A percentile compares a stretch with the other conserved stretches of the same genome.
phyloP scores from a whole-genome alignment of 2,888 invertebrate species.

The Melieria picta region DNA sequence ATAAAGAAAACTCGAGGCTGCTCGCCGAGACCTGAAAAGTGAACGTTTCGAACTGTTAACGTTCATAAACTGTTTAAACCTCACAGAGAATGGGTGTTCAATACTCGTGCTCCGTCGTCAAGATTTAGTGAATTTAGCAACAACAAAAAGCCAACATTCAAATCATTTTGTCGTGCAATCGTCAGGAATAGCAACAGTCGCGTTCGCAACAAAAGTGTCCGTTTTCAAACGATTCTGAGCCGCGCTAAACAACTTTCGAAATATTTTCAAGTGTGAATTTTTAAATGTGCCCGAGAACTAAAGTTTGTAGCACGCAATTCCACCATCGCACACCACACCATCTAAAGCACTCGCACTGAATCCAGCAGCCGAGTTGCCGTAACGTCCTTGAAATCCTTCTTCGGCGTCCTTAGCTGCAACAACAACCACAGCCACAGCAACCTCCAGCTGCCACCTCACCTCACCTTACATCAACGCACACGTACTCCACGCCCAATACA shows the following conservation, averaged over 20 bases:
- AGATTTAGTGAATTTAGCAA: background rate
- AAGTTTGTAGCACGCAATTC: too few relatives aligned
- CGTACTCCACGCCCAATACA: too few relatives aligned
- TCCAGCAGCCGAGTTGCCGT: background rate
- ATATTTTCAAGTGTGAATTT: too few relatives aligned
- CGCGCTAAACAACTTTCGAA: too few relatives aligned
- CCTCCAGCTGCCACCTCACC: too few relatives aligned
- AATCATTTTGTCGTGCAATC: background rate
- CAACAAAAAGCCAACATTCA: too few relatives aligned
- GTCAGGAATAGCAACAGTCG: too few relatives aligned
- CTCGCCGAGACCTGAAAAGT: slow-evolving; percentile 53
- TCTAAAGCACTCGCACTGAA: background rate
- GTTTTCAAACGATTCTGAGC: too few relatives aligned
- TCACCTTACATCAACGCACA: too few relatives aligned
- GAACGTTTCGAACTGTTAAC: slow-evolving; percentile 54
- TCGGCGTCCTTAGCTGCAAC: slow-evolving; percentile 6
- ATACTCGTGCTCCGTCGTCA: slow-evolving; percentile 46
- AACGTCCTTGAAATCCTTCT: slow-evolving; percentile 22
- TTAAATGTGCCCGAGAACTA: too few relatives aligned
- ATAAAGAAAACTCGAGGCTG: slow-evolving; percentile 58
- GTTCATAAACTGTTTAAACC: slow-evolving; percentile 61
- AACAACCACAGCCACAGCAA: too few relatives aligned
- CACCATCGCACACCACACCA: too few relatives aligned
- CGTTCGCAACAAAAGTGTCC: background rate
- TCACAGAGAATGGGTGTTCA: slow-evolving; percentile 58